Evolutionary conservation across 2,113 vertebrate species (phyloP).

Genomic region (Ovis canadensis): DNA sequence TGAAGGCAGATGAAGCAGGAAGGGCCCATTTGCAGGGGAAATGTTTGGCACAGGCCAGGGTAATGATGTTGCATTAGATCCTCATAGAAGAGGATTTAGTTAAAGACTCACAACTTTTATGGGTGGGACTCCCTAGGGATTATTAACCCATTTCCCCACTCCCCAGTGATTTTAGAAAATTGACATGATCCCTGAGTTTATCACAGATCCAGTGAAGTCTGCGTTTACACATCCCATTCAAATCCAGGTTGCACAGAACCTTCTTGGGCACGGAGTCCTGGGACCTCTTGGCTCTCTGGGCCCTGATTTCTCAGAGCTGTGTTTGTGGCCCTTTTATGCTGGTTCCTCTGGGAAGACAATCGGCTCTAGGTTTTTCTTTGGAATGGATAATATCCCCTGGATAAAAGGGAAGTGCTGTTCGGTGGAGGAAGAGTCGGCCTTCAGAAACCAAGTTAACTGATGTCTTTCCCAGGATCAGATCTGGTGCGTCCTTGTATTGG

Average conservation of each 20-base stretch:
- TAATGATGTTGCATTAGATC: conserved; percentile 49
- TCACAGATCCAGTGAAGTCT: background rate
- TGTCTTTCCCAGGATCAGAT: background rate
- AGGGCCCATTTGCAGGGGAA: conserved; percentile 62
- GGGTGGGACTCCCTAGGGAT: background rate
- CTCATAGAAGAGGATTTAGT: conserved; percentile 12
- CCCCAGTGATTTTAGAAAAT: background rate
- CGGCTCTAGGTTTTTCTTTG: background rate
- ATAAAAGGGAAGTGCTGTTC: background rate
- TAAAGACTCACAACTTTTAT: conserved; percentile 44
- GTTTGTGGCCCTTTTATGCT: background rate
- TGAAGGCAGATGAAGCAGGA: conserved; percentile 82
- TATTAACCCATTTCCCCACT: background rate
- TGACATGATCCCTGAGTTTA: background rate
- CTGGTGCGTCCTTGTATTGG: rapidly evolving
- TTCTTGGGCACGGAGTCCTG: background rate
- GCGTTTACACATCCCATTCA: background rate
- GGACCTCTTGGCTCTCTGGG: background rate
- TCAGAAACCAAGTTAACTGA: background rate
- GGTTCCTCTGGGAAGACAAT: background rate
- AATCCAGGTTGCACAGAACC: background rate
- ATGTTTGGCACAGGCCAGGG: conserved; percentile 39
- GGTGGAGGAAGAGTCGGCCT: background rate
- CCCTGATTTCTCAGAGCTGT: background rate
- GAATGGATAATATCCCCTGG: background rate